Evolutionary conservation across 1,140 invertebrate species (phyloP), one percentile per base, ranked within the genome.

Genomic region (Apis laboriosa): DNA sequence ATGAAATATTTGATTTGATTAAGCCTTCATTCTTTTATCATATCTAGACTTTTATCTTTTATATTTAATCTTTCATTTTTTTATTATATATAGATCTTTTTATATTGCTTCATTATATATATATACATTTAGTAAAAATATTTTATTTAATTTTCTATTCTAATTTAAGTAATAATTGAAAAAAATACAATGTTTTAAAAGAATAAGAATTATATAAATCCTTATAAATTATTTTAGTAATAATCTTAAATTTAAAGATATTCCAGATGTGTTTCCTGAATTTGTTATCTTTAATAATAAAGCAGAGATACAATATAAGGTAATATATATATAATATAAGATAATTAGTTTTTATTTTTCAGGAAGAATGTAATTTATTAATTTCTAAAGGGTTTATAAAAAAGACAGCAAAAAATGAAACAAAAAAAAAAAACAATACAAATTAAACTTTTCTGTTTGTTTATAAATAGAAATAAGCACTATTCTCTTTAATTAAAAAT

Each of bases 351-450:
- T 19, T 61, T 5, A n/a, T 12, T 34, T 81, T 82, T 43, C 24
- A 95, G 94, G 96, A 96, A n/a, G 95, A 97, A 88, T 97, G 96
- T 88, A 97, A 96, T 24, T 90, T 97, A 8, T 85, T 97, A 15
- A 67, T 94, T 63, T 93, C 93, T 13, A 95, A 95, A 89, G 96
- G 96, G 12, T 97, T 97, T 82, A 95, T 92, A 75, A 93, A 92
- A 76, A 94, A 92, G 55, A 2, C 72, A 49, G 53, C 55, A 74
- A 93, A 93, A 67, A 92, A 94, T 81, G 93, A 94, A 53, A 75
- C 75, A n/a, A 56, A 85, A 68, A 58, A 58, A 64, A 13, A 56
- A 17, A 53, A 63, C 34, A 8, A 4, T 43, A 43, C 34, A 3
- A 43, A 43, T 43, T 43, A 43, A 43, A 43, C 5, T 15, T 34